Conservation (phyloP, 2,113 vertebrate genomes). For the Todiramphus saurophagus region DNA sequence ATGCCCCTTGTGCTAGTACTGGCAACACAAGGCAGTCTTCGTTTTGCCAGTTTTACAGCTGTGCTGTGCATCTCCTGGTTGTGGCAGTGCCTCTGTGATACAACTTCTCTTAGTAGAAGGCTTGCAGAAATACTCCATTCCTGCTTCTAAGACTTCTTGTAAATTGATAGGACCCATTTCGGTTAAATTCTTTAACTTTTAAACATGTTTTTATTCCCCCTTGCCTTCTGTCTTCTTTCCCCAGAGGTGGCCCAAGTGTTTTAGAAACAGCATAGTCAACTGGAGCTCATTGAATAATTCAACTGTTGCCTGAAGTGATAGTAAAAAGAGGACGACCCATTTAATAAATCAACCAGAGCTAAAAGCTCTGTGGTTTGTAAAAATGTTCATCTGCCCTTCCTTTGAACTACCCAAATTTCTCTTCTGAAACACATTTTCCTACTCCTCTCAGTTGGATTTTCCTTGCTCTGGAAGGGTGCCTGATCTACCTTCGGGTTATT, state of each 20-base stretch:
- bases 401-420: conserved; percentile 42
- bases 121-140: not conserved
- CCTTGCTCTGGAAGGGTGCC: not conserved
- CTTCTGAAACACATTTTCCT: not conserved
- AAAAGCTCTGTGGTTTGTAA: conserved; percentile 62
- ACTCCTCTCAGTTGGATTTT: not conserved
- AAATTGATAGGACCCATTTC: conserved; percentile 1
- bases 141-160: not conserved
- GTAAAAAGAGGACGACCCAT: conserved; percentile 52
- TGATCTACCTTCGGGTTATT: not conserved
- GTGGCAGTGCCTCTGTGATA: not conserved
- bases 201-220: conserved; percentile 19
- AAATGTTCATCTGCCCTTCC: conserved; percentile 46
- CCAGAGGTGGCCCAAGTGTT: conserved; percentile 43
- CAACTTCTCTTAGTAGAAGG: not conserved
- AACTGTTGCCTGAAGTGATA: conserved; percentile 54
- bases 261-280: conserved; percentile 48
- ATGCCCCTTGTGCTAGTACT: fast-evolving
- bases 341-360: conserved; percentile 67
- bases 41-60: not conserved
- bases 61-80: not conserved
- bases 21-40: not conserved
- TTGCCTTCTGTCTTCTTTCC: not conserved
- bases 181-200: conserved; percentile 42
- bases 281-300: conserved; percentile 63